Percentiles rank a stretch among this genome's conserved stretches.
phyloP scores from a whole-genome alignment of 2,797 vertebrate genomes.

The Triplophysa yarkandensis region DNA sequence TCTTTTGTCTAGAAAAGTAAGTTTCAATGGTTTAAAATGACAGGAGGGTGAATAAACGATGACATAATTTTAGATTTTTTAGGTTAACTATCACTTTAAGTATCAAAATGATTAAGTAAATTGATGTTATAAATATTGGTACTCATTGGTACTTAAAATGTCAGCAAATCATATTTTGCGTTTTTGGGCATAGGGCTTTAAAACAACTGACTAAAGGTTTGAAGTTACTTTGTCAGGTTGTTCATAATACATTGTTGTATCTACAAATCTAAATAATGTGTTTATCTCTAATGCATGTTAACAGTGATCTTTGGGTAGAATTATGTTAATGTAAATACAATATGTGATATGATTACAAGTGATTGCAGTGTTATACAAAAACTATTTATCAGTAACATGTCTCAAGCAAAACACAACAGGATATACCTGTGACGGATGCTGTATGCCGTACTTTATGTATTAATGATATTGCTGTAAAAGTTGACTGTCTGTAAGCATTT shows the following conservation, averaged over 20 bases:
- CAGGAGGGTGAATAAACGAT: too few relatives aligned
- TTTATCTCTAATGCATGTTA: constrained; percentile 26
- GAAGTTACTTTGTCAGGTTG: constrained; percentile 26
- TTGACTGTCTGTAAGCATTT: constrained; percentile 5
- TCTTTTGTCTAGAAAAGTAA: too few relatives aligned
- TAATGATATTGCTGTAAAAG: constrained; percentile 21
- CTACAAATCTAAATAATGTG: background rate
- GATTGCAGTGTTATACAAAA: background rate
- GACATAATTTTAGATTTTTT: too few relatives aligned
- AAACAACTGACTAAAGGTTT: constrained; percentile 45
- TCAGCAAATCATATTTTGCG: background rate
- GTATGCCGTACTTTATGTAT: background rate
- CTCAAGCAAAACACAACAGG: background rate
- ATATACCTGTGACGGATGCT: background rate
- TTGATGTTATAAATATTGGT: too few relatives aligned
- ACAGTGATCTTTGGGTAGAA: background rate
- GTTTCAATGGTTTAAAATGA: too few relatives aligned
- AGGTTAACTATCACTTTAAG: too few relatives aligned
- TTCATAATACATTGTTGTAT: constrained; percentile 29
- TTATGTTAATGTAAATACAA: constrained; percentile 10
- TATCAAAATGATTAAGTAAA: too few relatives aligned
- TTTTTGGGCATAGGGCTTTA: constrained; percentile 57
- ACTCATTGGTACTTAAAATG: too few relatives aligned
- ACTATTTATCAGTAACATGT: background rate
- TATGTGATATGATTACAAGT: background rate